phyloP scores from a whole-genome alignment of 2,113 vertebrate genomes.

The Hyla sarda region DNA sequence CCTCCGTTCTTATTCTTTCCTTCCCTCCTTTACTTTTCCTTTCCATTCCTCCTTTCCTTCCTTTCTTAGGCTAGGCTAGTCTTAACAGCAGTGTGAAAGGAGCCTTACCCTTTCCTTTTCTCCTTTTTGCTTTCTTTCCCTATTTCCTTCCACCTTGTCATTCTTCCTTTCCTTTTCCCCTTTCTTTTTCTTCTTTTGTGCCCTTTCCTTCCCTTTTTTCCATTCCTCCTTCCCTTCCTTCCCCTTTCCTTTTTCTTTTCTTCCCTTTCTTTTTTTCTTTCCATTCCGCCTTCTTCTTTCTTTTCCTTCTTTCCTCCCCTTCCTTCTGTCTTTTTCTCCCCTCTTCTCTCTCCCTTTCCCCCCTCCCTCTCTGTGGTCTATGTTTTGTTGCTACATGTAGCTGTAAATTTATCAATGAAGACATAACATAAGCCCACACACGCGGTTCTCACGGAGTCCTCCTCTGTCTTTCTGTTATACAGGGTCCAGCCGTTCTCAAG shows the following conservation, averaged over 20 bases:
- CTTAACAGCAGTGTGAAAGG: too few species aligned
- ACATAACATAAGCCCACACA: neutral
- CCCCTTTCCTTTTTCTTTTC: neutral
- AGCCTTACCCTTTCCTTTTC: too few species aligned
- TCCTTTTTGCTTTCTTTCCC: too few species aligned
- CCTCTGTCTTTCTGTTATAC: slow-evolving; percentile 5
- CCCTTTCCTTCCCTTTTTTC: neutral
- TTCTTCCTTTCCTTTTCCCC: neutral
- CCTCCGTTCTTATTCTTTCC: too few species aligned
- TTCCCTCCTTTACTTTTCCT: too few species aligned
- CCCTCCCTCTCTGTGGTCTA: neutral
- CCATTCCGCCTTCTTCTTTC: neutral
- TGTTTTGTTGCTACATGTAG: neutral
- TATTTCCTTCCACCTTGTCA: neutral
- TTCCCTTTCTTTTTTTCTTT: neutral
- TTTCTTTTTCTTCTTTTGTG: neutral
- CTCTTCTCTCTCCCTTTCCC: neutral
- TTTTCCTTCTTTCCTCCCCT: neutral
- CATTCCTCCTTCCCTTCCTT: neutral
- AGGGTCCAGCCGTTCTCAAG: slow-evolving; percentile 85
- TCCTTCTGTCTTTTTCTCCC: neutral
- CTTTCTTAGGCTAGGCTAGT: too few species aligned
- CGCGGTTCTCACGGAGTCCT: too few species aligned
- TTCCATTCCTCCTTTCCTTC: too few species aligned
- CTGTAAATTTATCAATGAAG: neutral